phyloP scores from a whole-genome alignment of 1,140 invertebrate species.

The Ectropis grisescens region DNA sequence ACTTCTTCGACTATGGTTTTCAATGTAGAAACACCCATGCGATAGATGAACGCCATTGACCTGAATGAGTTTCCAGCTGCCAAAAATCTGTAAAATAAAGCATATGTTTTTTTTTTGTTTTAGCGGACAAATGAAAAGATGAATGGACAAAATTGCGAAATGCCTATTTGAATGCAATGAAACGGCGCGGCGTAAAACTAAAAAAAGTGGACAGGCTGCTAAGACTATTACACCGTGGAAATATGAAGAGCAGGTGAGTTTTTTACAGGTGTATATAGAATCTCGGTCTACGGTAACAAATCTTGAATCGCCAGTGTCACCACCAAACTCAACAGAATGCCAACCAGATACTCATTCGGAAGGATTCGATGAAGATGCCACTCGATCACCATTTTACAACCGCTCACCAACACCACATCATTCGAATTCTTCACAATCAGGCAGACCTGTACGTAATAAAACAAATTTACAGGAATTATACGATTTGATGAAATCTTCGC shows the following conservation, averaged over 20 bases:
- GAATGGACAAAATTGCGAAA: constrained; percentile 13
- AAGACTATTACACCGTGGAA: constrained; percentile 5
- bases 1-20: constrained; percentile 14
- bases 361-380: background rate
- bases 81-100: constrained; percentile 8
- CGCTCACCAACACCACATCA: constrained; percentile 1
- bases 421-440: background rate
- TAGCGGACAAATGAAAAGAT: constrained; percentile 12
- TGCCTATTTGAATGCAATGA: constrained; percentile 8
- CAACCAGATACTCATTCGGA: constrained; percentile 1
- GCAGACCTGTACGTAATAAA: constrained; percentile 2
- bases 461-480: constrained; percentile 9
- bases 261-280: constrained; percentile 14
- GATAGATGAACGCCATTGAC: constrained; percentile 15
- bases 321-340: constrained; percentile 2
- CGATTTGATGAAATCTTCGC: constrained; percentile 10
- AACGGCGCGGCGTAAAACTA: constrained; percentile 9
- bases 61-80: constrained; percentile 12
- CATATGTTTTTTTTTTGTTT: constrained; percentile 9
- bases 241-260: constrained; percentile 15
- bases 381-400: background rate
- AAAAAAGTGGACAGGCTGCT: constrained; percentile 15
- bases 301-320: constrained; percentile 4
- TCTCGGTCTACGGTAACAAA: constrained; percentile 6
- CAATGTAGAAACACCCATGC: constrained; percentile 16